Evolutionary conservation across 2,113 vertebrate genomes (phyloP), one percentile per base, ranked within the genome.

Genomic region (Mastomys natalensis): DNA sequence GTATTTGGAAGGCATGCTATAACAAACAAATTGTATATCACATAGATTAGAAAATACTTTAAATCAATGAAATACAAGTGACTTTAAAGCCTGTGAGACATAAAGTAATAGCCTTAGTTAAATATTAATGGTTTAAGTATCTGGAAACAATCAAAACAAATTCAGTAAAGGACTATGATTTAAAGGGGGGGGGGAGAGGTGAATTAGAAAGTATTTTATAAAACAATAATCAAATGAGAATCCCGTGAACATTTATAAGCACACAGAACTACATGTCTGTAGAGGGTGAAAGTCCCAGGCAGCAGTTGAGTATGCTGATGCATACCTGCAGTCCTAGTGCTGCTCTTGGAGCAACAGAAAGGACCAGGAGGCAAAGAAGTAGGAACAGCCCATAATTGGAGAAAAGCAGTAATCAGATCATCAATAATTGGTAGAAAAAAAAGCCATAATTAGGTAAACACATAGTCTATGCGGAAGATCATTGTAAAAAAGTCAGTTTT

Each of bases 401-500:
- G 51, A 92, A 89, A 90, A 72, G 55, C 16, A 80, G 3, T 40
- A 92, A 5, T 70, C 77, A 95, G 4, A 74, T 29, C 29, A 82
- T 86, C 95, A 90, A 78, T 77, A 29, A 60, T 40, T 62, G 34
- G 84, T 62, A 80, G n/a, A 94, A 81, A 76, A 80, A 11, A 73
- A 82, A 58, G 12, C 16, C 53, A 45, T 45, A 92, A 68, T 43
- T 43, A 77, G 84, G n/a, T 86, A 85, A 37, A 37, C 58, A 55
- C 5, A 7, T 9, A 87, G 40, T n/a, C 22, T 48, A 22, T 88
- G 74, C 22, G 88, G 72, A 88, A 94, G 19, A 87, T 81, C 89
- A 43, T 80, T 93, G 6, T 93, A 88, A 95, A 94, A 31, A 92
- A 94, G 88, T 95, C 11, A 92, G 66, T 51, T 80, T 91, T 89